phyloP scores from a whole-genome alignment of 2,113 vertebrate species.

The Actinemys pallida region DNA sequence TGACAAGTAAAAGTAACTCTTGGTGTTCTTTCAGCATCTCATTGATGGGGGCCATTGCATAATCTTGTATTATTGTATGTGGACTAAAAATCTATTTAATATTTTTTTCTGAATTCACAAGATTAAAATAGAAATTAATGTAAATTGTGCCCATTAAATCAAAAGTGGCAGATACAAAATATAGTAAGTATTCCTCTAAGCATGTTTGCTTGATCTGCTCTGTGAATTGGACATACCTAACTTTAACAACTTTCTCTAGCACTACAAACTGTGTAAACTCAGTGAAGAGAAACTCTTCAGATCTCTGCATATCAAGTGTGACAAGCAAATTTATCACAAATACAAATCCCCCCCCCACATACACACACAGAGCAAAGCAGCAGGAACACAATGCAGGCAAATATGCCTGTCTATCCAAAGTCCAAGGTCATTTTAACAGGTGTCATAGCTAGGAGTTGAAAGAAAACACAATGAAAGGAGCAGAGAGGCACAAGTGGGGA shows the following conservation, averaged over 20 bases:
- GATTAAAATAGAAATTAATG: constrained; percentile 43
- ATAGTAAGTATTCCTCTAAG: constrained; percentile 45
- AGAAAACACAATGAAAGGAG: not conserved
- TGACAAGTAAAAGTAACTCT: constrained; percentile 67
- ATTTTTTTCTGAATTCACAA: constrained; percentile 43
- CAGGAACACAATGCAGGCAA: not conserved
- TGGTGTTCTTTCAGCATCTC: constrained; percentile 39
- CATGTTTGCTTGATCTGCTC: constrained; percentile 61
- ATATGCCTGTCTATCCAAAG: not conserved
- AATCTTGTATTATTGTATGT: constrained; percentile 53
- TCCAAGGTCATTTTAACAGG: not conserved
- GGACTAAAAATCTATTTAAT: constrained; percentile 8
- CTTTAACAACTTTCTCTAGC: constrained; percentile 48
- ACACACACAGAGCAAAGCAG: not conserved
- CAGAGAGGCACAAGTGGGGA: not conserved
- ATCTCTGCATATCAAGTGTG: not conserved
- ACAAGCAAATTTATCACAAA: constrained; percentile 38
- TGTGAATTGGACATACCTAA: constrained; percentile 58
- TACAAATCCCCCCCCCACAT: not conserved
- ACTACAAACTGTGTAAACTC: constrained; percentile 51
- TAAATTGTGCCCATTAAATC: not conserved
- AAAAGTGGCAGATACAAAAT: constrained; percentile 55
- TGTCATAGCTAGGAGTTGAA: not conserved
- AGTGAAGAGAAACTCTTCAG: constrained; percentile 61
- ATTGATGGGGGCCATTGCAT: constrained; percentile 41